Evolutionary conservation across 2,113 vertebrate genomes (phyloP).

Genomic region (Amazona guildingii): DNA sequence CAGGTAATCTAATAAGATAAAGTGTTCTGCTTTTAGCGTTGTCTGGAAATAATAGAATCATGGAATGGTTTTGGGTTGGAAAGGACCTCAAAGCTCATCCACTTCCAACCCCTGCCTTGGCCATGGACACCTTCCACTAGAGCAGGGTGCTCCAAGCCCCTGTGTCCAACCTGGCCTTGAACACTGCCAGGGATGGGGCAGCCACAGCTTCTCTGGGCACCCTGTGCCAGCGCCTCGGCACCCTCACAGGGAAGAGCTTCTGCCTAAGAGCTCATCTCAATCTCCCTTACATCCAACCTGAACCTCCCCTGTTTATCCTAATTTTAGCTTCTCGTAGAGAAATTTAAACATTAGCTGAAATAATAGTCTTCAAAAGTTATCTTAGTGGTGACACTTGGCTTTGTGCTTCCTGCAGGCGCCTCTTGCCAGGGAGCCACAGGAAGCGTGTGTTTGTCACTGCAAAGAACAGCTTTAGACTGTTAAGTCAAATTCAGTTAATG

Average conservation of each 20-base stretch:
- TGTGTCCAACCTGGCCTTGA: too few species aligned
- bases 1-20: not conserved
- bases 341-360: not conserved
- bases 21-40: not conserved
- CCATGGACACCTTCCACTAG: not conserved
- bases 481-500: not conserved
- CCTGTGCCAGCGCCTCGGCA: not conserved
- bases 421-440: not conserved
- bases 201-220: not conserved
- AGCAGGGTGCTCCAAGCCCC: too few species aligned
- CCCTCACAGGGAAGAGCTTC: not conserved
- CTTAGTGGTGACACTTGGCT: not conserved
- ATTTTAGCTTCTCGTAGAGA: not conserved
- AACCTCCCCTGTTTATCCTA: not conserved
- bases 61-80: not conserved
- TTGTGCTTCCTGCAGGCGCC: not conserved
- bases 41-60: not conserved
- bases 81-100: not conserved
- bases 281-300: not conserved
- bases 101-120: not conserved
- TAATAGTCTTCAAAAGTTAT: not conserved
- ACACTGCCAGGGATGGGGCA: too few species aligned
- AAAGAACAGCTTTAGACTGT: not conserved
- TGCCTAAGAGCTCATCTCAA: not conserved
- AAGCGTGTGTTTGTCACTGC: not conserved